Conservation (phyloP, 2,797 vertebrate genomes). For the Poecile montanus region DNA sequence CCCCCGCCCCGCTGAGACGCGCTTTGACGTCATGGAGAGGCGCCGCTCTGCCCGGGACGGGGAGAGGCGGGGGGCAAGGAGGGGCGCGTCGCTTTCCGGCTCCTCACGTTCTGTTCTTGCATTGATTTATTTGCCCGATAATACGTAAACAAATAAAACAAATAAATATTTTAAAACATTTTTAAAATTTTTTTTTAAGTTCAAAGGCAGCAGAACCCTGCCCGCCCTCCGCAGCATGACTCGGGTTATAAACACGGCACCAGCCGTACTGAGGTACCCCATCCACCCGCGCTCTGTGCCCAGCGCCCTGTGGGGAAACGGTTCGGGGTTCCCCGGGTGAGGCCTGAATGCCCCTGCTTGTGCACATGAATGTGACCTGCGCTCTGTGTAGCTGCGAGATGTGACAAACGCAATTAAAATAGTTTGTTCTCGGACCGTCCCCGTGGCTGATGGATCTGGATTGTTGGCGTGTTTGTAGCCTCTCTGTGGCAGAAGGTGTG, state of each 20-base stretch:
- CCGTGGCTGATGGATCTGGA: neutral
- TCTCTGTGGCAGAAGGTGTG: neutral
- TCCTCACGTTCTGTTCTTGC: too few species aligned
- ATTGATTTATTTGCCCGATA: neutral
- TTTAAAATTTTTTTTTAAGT: too few species aligned
- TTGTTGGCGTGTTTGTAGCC: neutral
- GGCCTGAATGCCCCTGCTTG: accelerated
- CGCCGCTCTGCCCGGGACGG: too few species aligned
- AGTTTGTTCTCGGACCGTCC: accelerated
- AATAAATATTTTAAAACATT: too few species aligned
- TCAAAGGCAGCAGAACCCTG: neutral
- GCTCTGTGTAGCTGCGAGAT: neutral
- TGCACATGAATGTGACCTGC: accelerated
- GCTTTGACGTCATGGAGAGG: neutral
- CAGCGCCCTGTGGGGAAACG: accelerated
- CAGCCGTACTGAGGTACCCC: neutral
- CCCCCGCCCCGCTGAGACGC: neutral
- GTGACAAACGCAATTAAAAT: too few species aligned
- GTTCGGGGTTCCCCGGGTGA: accelerated
- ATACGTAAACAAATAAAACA: neutral
- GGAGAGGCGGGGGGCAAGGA: accelerated
- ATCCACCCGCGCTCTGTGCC: neutral
- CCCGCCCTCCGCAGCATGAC: neutral
- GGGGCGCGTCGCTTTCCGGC: neutral
- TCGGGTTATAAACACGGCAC: neutral